Conservation (phyloP, 2,113 vertebrate genomes). For the Entelurus aequoreus region DNA sequence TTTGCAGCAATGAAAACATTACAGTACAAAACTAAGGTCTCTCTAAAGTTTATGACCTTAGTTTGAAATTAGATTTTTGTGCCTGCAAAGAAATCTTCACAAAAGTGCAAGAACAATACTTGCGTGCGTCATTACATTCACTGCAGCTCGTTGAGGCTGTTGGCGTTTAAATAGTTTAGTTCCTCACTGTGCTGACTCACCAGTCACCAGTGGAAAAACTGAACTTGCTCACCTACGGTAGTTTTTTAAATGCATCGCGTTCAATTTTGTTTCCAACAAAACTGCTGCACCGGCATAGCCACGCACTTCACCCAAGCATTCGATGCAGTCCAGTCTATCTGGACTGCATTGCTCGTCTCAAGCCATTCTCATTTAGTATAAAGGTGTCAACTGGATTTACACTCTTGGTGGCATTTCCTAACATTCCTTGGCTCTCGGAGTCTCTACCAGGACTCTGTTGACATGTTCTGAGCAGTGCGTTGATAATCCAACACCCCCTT, state of each 20-base stretch:
- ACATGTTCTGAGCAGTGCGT: slow-evolving; percentile 20
- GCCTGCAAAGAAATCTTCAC: too few species aligned
- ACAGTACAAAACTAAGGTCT: too few species aligned
- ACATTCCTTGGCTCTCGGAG: slow-evolving; percentile 42
- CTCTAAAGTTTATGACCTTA: too few species aligned
- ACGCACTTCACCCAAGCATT: too few species aligned
- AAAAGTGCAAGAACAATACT: background rate
- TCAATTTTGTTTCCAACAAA: background rate
- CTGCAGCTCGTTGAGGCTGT: slow-evolving; percentile 10
- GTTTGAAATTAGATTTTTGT: too few species aligned
- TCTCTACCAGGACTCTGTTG: slow-evolving; percentile 29
- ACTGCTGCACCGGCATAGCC: background rate
- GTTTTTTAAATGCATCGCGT: background rate
- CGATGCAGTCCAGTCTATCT: too few species aligned
- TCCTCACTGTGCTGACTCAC: slow-evolving; percentile 42
- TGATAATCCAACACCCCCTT: slow-evolving; percentile 38
- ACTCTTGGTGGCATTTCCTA: slow-evolving; percentile 35
- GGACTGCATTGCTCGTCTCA: too few species aligned
- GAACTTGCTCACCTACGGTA: slow-evolving; percentile 23
- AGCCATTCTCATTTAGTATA: background rate
- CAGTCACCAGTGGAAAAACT: slow-evolving; percentile 56
- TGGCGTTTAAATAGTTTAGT: slow-evolving; percentile 16
- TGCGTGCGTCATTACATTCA: slow-evolving; percentile 13
- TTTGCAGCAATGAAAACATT: background rate
- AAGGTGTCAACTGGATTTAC: slow-evolving; percentile 35